phyloP scores from a whole-genome alignment of 2,888 invertebrate genomes.

The Cheilosia scutellata region DNA sequence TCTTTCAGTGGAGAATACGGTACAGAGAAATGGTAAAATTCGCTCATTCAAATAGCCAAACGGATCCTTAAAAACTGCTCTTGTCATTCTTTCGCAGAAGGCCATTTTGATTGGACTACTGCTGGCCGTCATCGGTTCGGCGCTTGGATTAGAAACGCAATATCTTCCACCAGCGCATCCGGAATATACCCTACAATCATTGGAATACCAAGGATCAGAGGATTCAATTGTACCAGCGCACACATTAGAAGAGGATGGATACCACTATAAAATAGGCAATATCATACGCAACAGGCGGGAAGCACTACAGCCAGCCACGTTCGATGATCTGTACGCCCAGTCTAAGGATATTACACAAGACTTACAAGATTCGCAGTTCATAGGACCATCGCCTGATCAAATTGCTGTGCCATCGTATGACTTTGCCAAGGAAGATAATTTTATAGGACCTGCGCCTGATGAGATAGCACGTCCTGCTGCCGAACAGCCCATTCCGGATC shows the following conservation, averaged over 20 bases:
- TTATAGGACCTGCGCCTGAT: conserved; percentile 41
- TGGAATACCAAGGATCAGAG: not conserved
- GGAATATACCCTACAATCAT: conserved; percentile 21
- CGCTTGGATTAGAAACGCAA: conserved; percentile 20
- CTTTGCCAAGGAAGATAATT: not conserved
- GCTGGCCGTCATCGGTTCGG: conserved; percentile 10
- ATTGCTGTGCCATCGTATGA: conserved; percentile 16
- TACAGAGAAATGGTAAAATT: conserved; percentile 44
- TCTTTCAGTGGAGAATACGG: conserved; percentile 12
- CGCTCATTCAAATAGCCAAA: not conserved
- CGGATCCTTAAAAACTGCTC: conserved; percentile 11
- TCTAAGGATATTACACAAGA: not conserved
- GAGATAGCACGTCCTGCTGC: conserved; percentile 20
- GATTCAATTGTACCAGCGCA: conserved; percentile 9
- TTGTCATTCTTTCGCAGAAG: conserved; percentile 38
- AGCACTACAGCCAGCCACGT: conserved; percentile 10
- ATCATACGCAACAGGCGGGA: conserved; percentile 16
- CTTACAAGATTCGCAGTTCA: conserved; percentile 21
- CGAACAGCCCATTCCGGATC: not conserved
- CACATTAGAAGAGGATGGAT: conserved; percentile 12
- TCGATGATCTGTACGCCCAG: conserved; percentile 21
- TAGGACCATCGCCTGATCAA: conserved; percentile 48
- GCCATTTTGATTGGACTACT: conserved; percentile 20
- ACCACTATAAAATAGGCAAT: conserved; percentile 24
- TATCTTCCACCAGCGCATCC: conserved; percentile 19